These are phyloP conservation scores for Knipowitschia caucasica DNA, from an alignment of 2,797 vertebrate genomes.

Conservation along the genomic window DNA sequence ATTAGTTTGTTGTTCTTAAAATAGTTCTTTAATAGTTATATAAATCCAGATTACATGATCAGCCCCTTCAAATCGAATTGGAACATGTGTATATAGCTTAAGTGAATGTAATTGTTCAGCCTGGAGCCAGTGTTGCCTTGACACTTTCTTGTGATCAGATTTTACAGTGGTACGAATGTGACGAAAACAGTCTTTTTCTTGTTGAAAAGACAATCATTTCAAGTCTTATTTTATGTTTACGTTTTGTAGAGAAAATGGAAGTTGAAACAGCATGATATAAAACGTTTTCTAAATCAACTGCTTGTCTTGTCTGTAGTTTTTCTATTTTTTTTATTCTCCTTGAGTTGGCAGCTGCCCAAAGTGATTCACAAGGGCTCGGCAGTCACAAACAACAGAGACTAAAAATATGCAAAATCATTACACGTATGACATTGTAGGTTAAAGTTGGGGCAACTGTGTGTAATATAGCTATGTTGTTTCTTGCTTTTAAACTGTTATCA, in stretches of 20 bases:
- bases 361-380: not conserved
- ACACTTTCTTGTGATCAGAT: no score
- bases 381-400: no score
- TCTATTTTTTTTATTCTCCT: not conserved
- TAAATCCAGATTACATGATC: not conserved
- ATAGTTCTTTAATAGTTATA: not conserved
- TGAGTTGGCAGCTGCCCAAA: no score
- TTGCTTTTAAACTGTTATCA: no score
- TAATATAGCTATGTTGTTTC: no score
- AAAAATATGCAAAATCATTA: no score
- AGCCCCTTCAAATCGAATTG: not conserved
- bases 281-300: slow-evolving; percentile 6
- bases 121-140: no score
- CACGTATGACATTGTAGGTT: no score
- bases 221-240: slow-evolving; percentile 28
- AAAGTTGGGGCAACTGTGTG: no score
- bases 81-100: no score
- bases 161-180: not conserved
- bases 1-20: not conserved
- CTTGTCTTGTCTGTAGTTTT: slow-evolving; percentile 4
- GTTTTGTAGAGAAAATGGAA: slow-evolving; percentile 6
- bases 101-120: no score
- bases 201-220: slow-evolving; percentile 10
- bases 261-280: slow-evolving; percentile 28
- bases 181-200: not conserved